Evolutionary conservation across 2,797 vertebrate species (phyloP).

Genomic region (Dendrocincla tyrannina): DNA sequence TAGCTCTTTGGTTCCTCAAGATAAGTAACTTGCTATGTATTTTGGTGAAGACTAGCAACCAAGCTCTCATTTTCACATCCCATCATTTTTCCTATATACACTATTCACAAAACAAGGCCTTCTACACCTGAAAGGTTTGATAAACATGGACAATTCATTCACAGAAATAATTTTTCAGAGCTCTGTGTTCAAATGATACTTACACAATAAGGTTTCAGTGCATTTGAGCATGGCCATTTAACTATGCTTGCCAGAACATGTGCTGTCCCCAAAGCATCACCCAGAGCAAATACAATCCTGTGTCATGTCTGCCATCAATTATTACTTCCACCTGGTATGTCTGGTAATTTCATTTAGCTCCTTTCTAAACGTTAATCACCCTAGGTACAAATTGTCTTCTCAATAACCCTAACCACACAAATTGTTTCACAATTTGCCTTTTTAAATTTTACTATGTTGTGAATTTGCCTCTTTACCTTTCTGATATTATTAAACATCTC

Average conservation of each 20-base stretch:
- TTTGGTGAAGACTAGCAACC: not conserved
- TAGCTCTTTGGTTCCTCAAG: not conserved
- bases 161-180: not conserved
- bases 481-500: not conserved
- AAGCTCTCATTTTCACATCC: not conserved
- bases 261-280: not conserved
- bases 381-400: not conserved
- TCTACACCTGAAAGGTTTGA: not conserved
- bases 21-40: not conserved
- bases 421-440: not conserved
- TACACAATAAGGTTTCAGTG: not conserved
- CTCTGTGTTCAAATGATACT: not conserved
- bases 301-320: not conserved
- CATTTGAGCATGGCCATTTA: not conserved
- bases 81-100: not conserved
- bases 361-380: not conserved
- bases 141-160: not conserved
- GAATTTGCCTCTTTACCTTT: not conserved
- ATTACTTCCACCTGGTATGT: not conserved
- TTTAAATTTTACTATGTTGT: not conserved
- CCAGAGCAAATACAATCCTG: not conserved
- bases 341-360: not conserved
- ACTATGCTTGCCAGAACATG: fast-evolving
- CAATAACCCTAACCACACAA: not conserved
- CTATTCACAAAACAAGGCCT: not conserved